Evolutionary conservation across 2,113 vertebrate genomes (phyloP).

Genomic region (Poeciliopsis occidentalis): DNA sequence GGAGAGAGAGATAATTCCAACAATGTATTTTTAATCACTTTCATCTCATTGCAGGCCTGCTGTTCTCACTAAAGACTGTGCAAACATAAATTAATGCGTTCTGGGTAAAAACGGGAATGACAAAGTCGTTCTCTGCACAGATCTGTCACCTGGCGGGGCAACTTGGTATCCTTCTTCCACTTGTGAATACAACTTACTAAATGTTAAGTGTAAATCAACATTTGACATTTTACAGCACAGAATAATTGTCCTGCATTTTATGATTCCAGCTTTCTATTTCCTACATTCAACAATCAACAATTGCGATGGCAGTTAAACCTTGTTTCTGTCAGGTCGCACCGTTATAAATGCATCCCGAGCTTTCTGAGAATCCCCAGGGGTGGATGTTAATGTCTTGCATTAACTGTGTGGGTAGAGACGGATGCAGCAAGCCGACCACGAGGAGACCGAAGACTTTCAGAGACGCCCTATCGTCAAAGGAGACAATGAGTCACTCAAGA

Average conservation of each 20-base stretch:
- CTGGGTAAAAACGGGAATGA: not conserved
- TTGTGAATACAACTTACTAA: too few relatives aligned
- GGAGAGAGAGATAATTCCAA: conserved; percentile 32
- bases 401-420: not conserved
- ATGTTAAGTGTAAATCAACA: not conserved
- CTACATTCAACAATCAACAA: not conserved
- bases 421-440: not conserved
- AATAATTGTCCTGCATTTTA: not conserved
- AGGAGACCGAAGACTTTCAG: not conserved
- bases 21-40: conserved; percentile 41
- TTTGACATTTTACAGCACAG: not conserved
- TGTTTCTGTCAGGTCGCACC: not conserved
- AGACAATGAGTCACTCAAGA: not conserved
- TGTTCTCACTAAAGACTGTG: conserved; percentile 5
- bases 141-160: conserved; percentile 11
- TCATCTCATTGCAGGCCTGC: conserved; percentile 21
- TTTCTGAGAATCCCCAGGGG: not conserved
- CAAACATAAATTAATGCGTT: conserved; percentile 21
- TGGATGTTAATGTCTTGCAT: not conserved
- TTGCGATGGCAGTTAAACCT: not conserved
- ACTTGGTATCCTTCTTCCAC: not conserved
- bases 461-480: not conserved
- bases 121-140: not conserved
- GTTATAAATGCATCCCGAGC: not conserved
- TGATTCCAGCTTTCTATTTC: not conserved